Base-by-base conservation (phyloP, 2,888 invertebrate genomes). In the Micoletzkya japonica region DNA sequence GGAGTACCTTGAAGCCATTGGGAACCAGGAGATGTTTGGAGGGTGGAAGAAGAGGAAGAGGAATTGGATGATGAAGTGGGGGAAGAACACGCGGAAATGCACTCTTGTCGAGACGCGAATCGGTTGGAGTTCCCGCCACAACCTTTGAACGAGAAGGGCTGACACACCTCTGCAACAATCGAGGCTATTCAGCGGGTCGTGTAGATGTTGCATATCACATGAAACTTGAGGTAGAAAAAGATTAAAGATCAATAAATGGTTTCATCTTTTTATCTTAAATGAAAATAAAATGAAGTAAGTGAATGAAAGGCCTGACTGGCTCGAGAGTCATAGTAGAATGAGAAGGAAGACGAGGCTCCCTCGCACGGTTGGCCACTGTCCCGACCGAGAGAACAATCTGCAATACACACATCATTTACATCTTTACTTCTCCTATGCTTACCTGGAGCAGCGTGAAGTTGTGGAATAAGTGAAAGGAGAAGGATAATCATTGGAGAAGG, bases 51-150 rank as follows among this genome's bases (percentile, higher is more conserved):
- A 10, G 54, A 30, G 6, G 30, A 7, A 24, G n/a, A 34, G 17
- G 54, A 50, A 36, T 50, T n/a, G 2, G 36, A 57, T 1, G 67
- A 39, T 24, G 39, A 32, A 28, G 37, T 20, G 26, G 57, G 32
- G 20, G 56, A 26, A n/a, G 56, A 30, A 57, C 67, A 67, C 0
- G 39, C n/a, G n/a, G 56, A 28, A 2, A 67, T 28, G 57, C 67
- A 67, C 20, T 56, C 67, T 10, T 67, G 39, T 57, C 44, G 32
- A 24, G 63, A 52, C 17, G 50, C 32, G 63, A 76, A 79, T 44
- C 75, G 72, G 60, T 79, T 79, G n/a, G 70, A 72, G 68, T 83
- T 82, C n/a, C 81, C 82, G 17, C 78, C 81, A 66, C 84, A 84
- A 28, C 84, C 84, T 49, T 72, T 71, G 74, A 78, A 84, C 24